Percentiles rank a stretch among this genome's conserved stretches.
These are phyloP conservation scores for Mus pahari DNA, from an alignment of 2,113 vertebrate genomes.

Conservation along the genomic window DNA sequence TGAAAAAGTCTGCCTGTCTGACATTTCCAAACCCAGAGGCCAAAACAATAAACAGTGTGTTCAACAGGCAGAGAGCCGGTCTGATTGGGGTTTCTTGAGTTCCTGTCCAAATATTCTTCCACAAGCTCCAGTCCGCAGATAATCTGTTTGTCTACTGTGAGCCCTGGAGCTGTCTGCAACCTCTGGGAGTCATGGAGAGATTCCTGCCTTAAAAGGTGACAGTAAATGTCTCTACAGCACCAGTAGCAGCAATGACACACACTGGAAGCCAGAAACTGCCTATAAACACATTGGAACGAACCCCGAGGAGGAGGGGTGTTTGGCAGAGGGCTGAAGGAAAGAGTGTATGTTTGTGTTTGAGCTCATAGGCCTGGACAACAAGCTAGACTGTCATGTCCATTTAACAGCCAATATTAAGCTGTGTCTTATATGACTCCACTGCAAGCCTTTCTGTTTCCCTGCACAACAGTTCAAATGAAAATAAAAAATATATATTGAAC, in stretches of 20 bases:
- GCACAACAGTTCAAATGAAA: background rate
- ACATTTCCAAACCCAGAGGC: slow-evolving; percentile 52
- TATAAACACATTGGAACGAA: slow-evolving; percentile 15
- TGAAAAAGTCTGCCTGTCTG: slow-evolving; percentile 32
- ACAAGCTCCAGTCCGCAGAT: background rate
- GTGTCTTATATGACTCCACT: background rate
- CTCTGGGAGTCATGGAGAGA: background rate
- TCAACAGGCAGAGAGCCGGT: background rate
- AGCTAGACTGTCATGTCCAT: background rate
- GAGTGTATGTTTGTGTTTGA: rapidly evolving
- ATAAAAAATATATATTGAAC: background rate
- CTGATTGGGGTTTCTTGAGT: slow-evolving; percentile 65
- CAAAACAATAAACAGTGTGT: slow-evolving; percentile 51
- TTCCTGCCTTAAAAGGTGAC: slow-evolving; percentile 57
- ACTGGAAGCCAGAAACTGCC: background rate
- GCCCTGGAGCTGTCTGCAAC: slow-evolving; percentile 31
- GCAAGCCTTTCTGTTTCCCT: slow-evolving; percentile 2
- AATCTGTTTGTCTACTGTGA: background rate
- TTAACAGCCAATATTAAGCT: background rate
- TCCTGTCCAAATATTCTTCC: slow-evolving; percentile 39
- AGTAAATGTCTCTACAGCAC: slow-evolving; percentile 3
- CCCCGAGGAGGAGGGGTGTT: background rate
- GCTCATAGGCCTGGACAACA: background rate
- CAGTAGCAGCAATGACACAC: background rate
- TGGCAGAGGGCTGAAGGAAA: background rate